A percentile compares a stretch with the other conserved stretches of the same genome.
These are phyloP conservation scores for Callocephalon fimbriatum DNA, from an alignment of 2,113 vertebrate genomes.

Conservation along the genomic window DNA sequence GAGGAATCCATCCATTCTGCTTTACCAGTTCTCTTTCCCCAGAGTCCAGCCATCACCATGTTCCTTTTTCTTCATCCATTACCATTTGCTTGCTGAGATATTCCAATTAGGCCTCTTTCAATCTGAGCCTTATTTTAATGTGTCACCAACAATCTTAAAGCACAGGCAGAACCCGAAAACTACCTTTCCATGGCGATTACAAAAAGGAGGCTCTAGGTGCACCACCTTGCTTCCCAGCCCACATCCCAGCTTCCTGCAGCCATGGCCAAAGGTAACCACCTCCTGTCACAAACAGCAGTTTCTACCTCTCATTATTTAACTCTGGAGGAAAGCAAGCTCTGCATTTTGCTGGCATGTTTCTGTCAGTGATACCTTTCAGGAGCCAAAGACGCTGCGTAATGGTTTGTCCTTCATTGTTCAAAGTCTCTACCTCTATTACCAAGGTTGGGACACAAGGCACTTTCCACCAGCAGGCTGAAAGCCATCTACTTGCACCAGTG, in stretches of 20 bases:
- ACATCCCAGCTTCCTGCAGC: not conserved
- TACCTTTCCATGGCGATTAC: not conserved
- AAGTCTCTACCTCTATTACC: not conserved
- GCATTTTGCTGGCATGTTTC: not conserved
- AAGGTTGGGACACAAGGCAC: not conserved
- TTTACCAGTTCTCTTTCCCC: not conserved
- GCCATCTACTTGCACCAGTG: not conserved
- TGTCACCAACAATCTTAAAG: not conserved
- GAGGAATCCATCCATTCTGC: not conserved
- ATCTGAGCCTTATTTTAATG: not conserved
- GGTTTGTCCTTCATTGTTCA: not conserved
- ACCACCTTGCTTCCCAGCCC: not conserved
- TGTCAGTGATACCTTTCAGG: not conserved
- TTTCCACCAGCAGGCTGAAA: conserved; percentile 31
- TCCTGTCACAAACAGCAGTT: not conserved
- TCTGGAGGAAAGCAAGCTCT: not conserved
- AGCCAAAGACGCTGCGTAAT: not conserved
- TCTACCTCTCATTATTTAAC: not conserved
- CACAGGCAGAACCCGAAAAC: not conserved
- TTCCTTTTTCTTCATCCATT: not conserved
- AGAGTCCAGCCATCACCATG: not conserved
- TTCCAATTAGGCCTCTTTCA: not conserved
- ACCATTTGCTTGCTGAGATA: not conserved
- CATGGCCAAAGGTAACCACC: not conserved
- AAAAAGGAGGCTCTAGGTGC: not conserved